Percentiles rank a stretch among this genome's conserved stretches.
phyloP scores from a whole-genome alignment of 2,888 invertebrate genomes.

The Agrotis clavis region DNA sequence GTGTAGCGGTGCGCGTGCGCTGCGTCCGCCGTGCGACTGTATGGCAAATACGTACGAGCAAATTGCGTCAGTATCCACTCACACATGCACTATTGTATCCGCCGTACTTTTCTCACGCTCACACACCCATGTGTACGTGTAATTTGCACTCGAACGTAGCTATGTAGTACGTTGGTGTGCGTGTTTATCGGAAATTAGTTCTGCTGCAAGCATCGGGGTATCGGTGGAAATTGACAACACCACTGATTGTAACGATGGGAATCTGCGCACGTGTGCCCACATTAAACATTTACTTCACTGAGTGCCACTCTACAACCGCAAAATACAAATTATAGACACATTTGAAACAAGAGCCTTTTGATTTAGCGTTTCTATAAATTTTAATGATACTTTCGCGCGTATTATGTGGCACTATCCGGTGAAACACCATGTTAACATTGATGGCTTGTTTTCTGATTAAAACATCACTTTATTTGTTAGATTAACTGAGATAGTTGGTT shows the following conservation, averaged over 20 bases:
- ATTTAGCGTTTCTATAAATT: conserved; percentile 73
- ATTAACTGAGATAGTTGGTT: conserved; percentile 50
- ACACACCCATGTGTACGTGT: conserved; percentile 81
- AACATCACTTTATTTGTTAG: conserved; percentile 39
- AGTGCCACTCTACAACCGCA: conserved; percentile 76
- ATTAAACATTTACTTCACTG: conserved; percentile 83
- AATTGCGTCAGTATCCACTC: conserved; percentile 78
- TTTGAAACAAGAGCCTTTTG: conserved; percentile 72
- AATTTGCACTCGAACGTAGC: conserved; percentile 84
- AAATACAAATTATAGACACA: conserved; percentile 80
- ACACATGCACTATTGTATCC: conserved; percentile 83
- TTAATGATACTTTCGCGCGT: conserved; percentile 72
- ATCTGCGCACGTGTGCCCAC: conserved; percentile 82
- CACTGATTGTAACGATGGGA: conserved; percentile 84
- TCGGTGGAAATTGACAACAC: conserved; percentile 86
- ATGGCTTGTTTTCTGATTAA: conserved; percentile 26
- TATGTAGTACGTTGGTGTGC: conserved; percentile 77
- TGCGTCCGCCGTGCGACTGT: conserved; percentile 59
- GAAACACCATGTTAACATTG: conserved; percentile 36
- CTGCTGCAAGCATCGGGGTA: conserved; percentile 83
- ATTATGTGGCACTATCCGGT: conserved; percentile 53
- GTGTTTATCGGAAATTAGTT: conserved; percentile 89
- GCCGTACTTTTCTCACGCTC: conserved; percentile 90
- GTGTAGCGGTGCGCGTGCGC: conserved; percentile 77
- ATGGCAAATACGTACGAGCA: conserved; percentile 72